A percentile compares a stretch with the other conserved stretches of the same genome.
Conservation (phyloP, 2,888 invertebrate species). For the Diaperis boleti region DNA sequence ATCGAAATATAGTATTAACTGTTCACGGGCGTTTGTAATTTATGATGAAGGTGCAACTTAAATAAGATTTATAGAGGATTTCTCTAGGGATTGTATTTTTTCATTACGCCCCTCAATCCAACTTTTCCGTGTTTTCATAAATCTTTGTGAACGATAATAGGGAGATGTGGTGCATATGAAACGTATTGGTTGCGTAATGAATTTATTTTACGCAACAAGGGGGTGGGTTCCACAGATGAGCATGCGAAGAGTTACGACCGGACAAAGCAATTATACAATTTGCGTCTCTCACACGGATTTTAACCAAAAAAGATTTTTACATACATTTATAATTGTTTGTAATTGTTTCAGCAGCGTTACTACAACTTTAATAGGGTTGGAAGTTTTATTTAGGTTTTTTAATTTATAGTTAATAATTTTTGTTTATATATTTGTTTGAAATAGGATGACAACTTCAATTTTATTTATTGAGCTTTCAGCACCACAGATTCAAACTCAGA, state of each 20-base stretch:
- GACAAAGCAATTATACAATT: background rate
- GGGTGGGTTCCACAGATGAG: background rate
- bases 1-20: too few relatives aligned
- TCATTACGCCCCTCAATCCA: slow-evolving; percentile 42
- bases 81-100: slow-evolving; percentile 44
- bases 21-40: slow-evolving; percentile 31
- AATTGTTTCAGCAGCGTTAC: too few relatives aligned
- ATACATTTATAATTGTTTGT: background rate
- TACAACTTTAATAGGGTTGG: too few relatives aligned
- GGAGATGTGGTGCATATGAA: slow-evolving; percentile 8
- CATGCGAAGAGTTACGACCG: background rate
- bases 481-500: too few relatives aligned
- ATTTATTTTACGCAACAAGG: slow-evolving; percentile 17
- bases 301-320: background rate
- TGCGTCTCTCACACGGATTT: background rate
- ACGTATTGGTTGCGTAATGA: slow-evolving; percentile 14
- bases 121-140: slow-evolving; percentile 32
- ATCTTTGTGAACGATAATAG: slow-evolving; percentile 21
- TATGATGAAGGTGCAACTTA: slow-evolving; percentile 42
- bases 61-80: slow-evolving; percentile 46
- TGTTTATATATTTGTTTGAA: too few relatives aligned
- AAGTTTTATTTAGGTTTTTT: too few relatives aligned
- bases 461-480: too few relatives aligned
- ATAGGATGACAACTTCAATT: too few relatives aligned
- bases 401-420: too few relatives aligned